Conservation (phyloP, 2,797 vertebrate species). For the Phylloscopus collybita region DNA sequence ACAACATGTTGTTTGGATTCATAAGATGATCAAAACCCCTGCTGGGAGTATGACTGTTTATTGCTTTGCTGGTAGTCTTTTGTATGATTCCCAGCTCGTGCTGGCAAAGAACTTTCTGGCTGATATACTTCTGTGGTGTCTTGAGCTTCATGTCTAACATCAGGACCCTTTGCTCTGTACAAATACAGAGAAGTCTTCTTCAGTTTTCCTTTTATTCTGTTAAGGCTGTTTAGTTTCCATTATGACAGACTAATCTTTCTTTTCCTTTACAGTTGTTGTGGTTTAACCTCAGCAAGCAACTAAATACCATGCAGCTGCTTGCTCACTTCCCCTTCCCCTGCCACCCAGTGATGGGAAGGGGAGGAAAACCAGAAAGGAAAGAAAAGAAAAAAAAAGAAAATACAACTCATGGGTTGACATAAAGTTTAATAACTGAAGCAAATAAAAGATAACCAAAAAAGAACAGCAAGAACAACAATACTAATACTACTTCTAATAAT, state of each 20-base stretch:
- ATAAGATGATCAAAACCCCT: neutral
- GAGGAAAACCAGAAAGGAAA: neutral
- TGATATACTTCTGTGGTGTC: neutral
- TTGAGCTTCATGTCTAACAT: neutral
- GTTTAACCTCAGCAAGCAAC: neutral
- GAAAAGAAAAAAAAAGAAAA: neutral
- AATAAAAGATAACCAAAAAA: neutral
- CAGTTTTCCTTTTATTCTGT: neutral
- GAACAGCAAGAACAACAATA: neutral
- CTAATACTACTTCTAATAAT: neutral
- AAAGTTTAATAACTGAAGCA: neutral
- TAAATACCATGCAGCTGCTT: neutral
- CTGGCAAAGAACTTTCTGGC: neutral
- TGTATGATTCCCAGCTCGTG: neutral
- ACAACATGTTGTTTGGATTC: neutral
- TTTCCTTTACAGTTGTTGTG: neutral
- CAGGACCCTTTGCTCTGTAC: neutral
- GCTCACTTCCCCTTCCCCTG: neutral
- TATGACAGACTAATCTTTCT: neutral
- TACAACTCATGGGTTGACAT: neutral
- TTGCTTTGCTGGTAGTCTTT: neutral
- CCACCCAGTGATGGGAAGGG: neutral
- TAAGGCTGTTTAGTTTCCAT: neutral
- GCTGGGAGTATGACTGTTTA: neutral
- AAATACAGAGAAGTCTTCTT: neutral